Base-by-base conservation (phyloP, 2,888 invertebrate species). In the Trachelus troglodyta region DNA sequence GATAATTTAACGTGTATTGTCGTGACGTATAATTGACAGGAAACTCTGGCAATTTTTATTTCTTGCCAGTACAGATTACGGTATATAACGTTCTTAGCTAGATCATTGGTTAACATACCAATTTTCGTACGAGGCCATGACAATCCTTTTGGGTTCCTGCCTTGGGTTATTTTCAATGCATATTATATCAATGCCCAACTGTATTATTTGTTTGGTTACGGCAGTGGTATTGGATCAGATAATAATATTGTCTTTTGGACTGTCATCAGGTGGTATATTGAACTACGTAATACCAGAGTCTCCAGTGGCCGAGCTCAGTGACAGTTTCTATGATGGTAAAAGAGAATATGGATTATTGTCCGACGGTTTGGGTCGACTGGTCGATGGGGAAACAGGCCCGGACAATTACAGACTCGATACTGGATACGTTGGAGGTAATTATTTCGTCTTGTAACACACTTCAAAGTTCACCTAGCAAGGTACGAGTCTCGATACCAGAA, bases 341-440 rank as follows among this genome's bases (percentile, higher is more conserved):
- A 84, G 79, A 11, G 81, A 88, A 75, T 89, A 89, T 77, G 93
- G 93, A 73, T 87, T 91, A 81, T 90, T 94, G 79, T 92, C 92
- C 77, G 93, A 93, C 73, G 96, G 96, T 69, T 92, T 96, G 71
- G 96, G 96, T 34, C 94, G 95, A 81, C 93, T 96, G 79, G 93
- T 94, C 76, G 95, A 96, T 88, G 95, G 95, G 11, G 94, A 94
- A 86, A 92, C 92, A 80, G 94, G 94, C 33, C 93, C 93, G 73
- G 94, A 94, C 89, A 94, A 94, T 91, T 94, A 94, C 91, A 92
- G 93, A 79, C 91, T 94, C 83, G 94, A 94, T 88, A 93, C 94
- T 81, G 93, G 93, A 81, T 93, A 93, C 85, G 94, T 94, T 81
- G 94, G 93, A 92, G 94, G 94, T 94, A 90, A 90, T 88, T 83